phyloP scores from a whole-genome alignment of 2,888 invertebrate genomes.

The Adelognathus sp. region DNA sequence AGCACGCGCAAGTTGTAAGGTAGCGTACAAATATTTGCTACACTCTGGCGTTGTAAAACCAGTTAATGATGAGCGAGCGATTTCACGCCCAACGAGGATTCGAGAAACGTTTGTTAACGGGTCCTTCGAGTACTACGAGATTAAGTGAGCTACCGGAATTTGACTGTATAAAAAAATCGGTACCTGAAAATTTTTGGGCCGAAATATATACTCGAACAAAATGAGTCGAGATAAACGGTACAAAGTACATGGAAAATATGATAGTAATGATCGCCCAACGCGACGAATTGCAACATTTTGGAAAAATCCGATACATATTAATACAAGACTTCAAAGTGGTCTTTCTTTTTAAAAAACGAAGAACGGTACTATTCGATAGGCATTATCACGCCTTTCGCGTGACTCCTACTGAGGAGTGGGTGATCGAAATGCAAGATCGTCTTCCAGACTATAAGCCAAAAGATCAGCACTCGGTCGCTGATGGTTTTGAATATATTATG shows the following conservation, averaged over 20 bases:
- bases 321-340: not conserved
- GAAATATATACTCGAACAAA: not conserved
- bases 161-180: not conserved
- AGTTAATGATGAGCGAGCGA: constrained; percentile 9
- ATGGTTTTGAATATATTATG: not conserved
- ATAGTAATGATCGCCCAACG: not conserved
- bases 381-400: constrained; percentile 20
- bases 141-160: constrained; percentile 13
- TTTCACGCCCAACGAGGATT: constrained; percentile 13
- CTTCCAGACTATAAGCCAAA: not conserved
- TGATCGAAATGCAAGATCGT: not conserved
- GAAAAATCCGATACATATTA: not conserved
- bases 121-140: not conserved
- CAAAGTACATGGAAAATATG: constrained; percentile 11
- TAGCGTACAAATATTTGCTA: constrained; percentile 21
- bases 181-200: not conserved
- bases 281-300: not conserved
- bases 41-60: constrained; percentile 10
- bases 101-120: not conserved
- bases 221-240: constrained; percentile 3
- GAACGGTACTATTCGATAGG: not conserved
- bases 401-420: not conserved
- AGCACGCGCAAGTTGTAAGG: constrained; percentile 1
- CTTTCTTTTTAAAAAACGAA: not conserved
- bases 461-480: not conserved